Base-by-base conservation (phyloP, 1,140 invertebrate genomes). In the Listronotus bonariensis region DNA sequence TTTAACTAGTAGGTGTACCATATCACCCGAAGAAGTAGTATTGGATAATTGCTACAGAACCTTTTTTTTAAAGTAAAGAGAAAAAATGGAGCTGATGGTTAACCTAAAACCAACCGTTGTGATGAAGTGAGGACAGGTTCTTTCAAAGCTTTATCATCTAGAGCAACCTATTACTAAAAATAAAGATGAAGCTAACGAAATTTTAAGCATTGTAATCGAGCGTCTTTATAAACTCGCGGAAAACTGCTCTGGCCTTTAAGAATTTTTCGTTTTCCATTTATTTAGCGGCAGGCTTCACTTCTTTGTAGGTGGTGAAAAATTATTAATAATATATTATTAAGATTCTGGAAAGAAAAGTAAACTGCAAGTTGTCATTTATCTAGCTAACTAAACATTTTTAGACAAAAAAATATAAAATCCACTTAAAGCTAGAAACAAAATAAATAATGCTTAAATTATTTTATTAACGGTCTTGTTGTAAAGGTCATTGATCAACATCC, bases 211-310 rank as follows among this genome's bases (percentile, higher is more conserved):
- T 92, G 84, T 86, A 36, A 66, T 84, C 52, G 82, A 89, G 68
- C 75, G 83, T 49, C 80, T 87, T 31, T 71, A 82, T 20, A 82
- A 81, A 68, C 71, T 85, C 36, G 81, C 84, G 18, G 87, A 89
- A 68, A 68, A 74, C 59, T 76, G 92, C 74, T 83, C 82, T 32
- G 87, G 87, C 31, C 78, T 89, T 1, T 90, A 95, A 72, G 81
- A 79, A 6, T 92, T 93, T 71, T 81, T 95, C 5, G 86, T 93
- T 48, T 93, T 95, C 77, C 90, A 93, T 64, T 88, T 91, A 0
- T 95, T 96, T 76, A 94, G 94, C 41, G 94, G 94, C 89, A 7
- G 92, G 92, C 1, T 92, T 93, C 74, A 86, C 89, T 3, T 89
- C 90, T 5, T 78, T 92, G 7, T 79, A 93, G 6, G 91, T 93